Base-by-base conservation (phyloP, 2,113 vertebrate genomes). In the Barnardius zonarius region DNA sequence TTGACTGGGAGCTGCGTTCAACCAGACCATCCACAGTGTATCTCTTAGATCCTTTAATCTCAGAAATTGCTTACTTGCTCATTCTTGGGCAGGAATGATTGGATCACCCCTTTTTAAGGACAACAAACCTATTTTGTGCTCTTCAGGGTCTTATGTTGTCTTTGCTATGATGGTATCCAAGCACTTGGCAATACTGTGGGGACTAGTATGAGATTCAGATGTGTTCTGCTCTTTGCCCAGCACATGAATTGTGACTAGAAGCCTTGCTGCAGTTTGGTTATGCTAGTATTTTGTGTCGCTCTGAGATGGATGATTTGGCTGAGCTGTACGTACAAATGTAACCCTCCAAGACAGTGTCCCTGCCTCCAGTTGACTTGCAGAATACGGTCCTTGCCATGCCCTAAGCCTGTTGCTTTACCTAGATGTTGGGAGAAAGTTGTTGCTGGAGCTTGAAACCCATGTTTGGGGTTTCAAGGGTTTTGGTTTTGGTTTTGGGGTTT, bases 371-470 rank as follows among this genome's bases (percentile, higher is more conserved):
- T 69, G 49, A 14, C 10, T 39, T 64, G 39, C 8, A 61, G 67
- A 24, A 13, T 17, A 1, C 1, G 0, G 7, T 41, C 39, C 17
- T 88, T 62, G 57, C 9, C 30, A 19, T 2, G 0, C 39, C 39
- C 37, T 31, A 61, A 70, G 31, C 17, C 23, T 17, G 35, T 24
- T 70, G 49, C 43, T 11, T 48, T 68, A 7, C 43, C 19, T 23
- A 10, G 15, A 6, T 39, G 17, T 4, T 48, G 52, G 39, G 12
- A 69, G 17, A 49, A 43, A 8, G 41, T 7, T 51, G 23, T 77
- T 86, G 54, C 59, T 55, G 46, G 19, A 51, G 66, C 59, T 31
- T 59, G 67, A 73, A 52, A 24, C 17, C 48, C 12, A 1, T 5
- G 5, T 39, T 39, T 39, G 39, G 11, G 39, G 39, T 39, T 39